Percentiles rank a stretch among this genome's conserved stretches.
Conservation (phyloP, 2,888 invertebrate species). For the Tinea pellionella region DNA sequence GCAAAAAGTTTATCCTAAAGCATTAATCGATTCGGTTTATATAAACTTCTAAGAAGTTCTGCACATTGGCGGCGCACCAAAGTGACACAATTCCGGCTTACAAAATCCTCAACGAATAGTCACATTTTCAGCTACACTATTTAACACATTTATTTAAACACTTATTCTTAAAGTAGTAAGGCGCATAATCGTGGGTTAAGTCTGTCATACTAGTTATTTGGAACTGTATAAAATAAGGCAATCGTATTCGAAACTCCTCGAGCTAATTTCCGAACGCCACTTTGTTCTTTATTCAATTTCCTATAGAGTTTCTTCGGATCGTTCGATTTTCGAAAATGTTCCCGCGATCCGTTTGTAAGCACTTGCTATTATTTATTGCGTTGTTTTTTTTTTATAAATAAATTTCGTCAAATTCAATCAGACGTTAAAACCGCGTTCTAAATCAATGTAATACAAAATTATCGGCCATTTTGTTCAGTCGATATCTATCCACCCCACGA, state of each 20-base stretch:
- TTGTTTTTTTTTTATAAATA: slow-evolving; percentile 23
- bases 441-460: too few species aligned
- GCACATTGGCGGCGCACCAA: slow-evolving; percentile 19
- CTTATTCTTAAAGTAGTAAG: too few species aligned
- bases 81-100: slow-evolving; percentile 59
- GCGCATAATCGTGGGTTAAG: too few species aligned
- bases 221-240: background rate
- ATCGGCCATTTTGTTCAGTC: background rate
- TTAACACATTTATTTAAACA: background rate
- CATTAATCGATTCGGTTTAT: slow-evolving; percentile 31
- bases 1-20: background rate
- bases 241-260: slow-evolving; percentile 54
- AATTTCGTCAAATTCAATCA: too few species aligned
- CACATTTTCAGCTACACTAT: background rate
- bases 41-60: slow-evolving; percentile 56
- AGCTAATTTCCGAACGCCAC: slow-evolving; percentile 67
- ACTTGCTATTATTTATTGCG: slow-evolving; percentile 23
- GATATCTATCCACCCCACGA: background rate
- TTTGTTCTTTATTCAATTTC: slow-evolving; percentile 69
- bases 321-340: slow-evolving; percentile 25
- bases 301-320: slow-evolving; percentile 45
- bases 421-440: too few species aligned
- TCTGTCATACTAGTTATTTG: background rate
- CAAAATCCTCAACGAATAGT: background rate
- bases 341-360: background rate